Percentiles rank a stretch among this genome's conserved stretches.
These are phyloP conservation scores for Tragulus kanchil DNA, from an alignment of 2,113 vertebrate genomes.

Conservation along the genomic window DNA sequence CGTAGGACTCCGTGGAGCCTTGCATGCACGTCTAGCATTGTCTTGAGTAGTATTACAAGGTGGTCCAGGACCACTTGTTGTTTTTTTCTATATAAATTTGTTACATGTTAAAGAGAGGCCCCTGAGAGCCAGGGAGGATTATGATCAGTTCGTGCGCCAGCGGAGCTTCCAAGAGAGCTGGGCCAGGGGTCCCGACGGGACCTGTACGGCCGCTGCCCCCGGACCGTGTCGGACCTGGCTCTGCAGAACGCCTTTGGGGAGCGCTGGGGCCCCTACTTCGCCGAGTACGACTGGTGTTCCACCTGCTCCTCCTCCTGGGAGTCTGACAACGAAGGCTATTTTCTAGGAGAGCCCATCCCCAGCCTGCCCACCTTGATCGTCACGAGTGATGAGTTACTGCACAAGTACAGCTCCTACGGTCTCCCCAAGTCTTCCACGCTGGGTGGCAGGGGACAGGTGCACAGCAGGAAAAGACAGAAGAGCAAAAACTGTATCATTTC, in stretches of 20 bases:
- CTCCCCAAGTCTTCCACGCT: slow-evolving; percentile 92
- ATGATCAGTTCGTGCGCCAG: slow-evolving; percentile 93
- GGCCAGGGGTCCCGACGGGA: slow-evolving; percentile 91
- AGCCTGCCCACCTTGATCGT: slow-evolving; percentile 94
- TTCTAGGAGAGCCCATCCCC: slow-evolving; percentile 97
- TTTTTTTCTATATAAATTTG: slow-evolving; percentile 77
- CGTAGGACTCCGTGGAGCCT: slow-evolving; percentile 94
- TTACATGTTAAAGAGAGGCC: slow-evolving; percentile 90
- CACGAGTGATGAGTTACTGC: slow-evolving; percentile 96
- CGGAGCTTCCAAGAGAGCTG: slow-evolving; percentile 91
- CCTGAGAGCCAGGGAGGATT: slow-evolving; percentile 93
- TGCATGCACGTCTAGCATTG: slow-evolving; percentile 90
- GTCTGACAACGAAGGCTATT: slow-evolving; percentile 98
- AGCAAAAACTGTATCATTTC: slow-evolving; percentile 99
- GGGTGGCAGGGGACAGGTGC: slow-evolving; percentile 93
- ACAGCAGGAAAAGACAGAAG: slow-evolving; percentile 96
- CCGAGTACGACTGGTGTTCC: slow-evolving; percentile 98
- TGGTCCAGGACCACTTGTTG: slow-evolving; percentile 84
- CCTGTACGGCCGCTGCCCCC: slow-evolving; percentile 93
- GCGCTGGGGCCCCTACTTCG: slow-evolving; percentile 92
- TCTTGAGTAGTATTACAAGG: slow-evolving; percentile 91
- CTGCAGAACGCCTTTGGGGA: slow-evolving; percentile 95
- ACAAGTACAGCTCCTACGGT: slow-evolving; percentile 94
- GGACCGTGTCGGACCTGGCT: slow-evolving; percentile 97
- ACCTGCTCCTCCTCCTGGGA: slow-evolving; percentile 99